Evolutionary conservation across 1,140 invertebrate species (phyloP).

Genomic region (Neotoxoptera formosana): DNA sequence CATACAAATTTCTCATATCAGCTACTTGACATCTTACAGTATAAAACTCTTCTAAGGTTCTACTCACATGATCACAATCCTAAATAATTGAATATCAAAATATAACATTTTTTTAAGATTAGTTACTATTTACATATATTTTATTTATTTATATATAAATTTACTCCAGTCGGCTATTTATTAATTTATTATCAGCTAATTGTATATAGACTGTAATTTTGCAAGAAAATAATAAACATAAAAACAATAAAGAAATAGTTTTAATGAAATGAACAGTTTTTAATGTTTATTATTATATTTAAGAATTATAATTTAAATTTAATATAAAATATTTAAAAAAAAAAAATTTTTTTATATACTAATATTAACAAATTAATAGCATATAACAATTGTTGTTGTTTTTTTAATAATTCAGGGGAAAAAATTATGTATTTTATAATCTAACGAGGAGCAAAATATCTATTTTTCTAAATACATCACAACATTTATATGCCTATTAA

Average conservation of each 20-base stretch:
- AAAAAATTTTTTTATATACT: no score
- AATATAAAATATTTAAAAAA: no score
- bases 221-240: no score
- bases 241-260: no score
- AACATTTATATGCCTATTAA: neutral
- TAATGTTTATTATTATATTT: no score
- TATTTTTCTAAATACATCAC: neutral
- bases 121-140: neutral
- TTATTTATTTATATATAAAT: no score
- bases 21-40: conserved; percentile 94
- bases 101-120: neutral
- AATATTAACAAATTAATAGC: no score
- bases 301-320: no score
- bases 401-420: neutral
- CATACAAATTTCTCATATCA: conserved; percentile 94
- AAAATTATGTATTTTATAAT: neutral
- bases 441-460: neutral
- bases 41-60: conserved; percentile 95
- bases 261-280: no score
- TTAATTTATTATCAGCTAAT: no score
- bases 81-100: conserved; percentile 62
- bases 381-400: neutral
- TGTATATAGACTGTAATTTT: no score
- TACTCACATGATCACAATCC: conserved; percentile 93
- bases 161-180: no score